Conservation (phyloP, 2,888 invertebrate species). For the Ormia ochracea region DNA sequence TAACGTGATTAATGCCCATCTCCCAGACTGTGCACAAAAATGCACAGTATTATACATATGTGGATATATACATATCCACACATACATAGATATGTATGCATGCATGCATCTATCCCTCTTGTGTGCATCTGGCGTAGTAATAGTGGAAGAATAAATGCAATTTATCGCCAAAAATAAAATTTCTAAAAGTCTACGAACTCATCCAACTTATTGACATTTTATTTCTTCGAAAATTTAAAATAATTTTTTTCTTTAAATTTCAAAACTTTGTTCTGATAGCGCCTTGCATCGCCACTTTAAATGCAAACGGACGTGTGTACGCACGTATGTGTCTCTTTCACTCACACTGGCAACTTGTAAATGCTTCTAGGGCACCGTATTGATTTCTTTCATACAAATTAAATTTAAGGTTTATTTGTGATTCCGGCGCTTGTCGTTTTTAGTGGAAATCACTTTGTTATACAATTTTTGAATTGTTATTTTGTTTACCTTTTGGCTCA, state of each 20-base stretch:
- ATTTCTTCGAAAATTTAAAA: constrained; percentile 25
- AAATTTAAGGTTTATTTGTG: background rate
- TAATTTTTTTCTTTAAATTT: background rate
- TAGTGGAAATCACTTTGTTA: background rate
- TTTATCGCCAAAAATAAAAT: constrained; percentile 56
- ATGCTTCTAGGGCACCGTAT: background rate
- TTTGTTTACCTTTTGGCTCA: background rate
- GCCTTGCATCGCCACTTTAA: background rate
- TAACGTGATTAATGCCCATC: no score
- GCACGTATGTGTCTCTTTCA: background rate
- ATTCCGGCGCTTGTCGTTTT: background rate
- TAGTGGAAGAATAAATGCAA: background rate
- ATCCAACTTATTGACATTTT: constrained; percentile 59
- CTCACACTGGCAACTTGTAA: background rate
- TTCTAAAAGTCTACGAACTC: constrained; percentile 58
- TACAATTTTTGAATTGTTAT: background rate
- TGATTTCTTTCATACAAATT: constrained; percentile 22
- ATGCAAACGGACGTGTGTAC: background rate
- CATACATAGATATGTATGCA: background rate
- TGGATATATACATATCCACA: no score
- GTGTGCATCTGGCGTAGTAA: no score
- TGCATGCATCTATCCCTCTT: no score
- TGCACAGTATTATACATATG: no score
- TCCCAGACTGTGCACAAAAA: no score
- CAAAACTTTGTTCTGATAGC: background rate